Evolutionary conservation across 2,888 invertebrate genomes (phyloP).

Genomic region (Antheraea yamamai): DNA sequence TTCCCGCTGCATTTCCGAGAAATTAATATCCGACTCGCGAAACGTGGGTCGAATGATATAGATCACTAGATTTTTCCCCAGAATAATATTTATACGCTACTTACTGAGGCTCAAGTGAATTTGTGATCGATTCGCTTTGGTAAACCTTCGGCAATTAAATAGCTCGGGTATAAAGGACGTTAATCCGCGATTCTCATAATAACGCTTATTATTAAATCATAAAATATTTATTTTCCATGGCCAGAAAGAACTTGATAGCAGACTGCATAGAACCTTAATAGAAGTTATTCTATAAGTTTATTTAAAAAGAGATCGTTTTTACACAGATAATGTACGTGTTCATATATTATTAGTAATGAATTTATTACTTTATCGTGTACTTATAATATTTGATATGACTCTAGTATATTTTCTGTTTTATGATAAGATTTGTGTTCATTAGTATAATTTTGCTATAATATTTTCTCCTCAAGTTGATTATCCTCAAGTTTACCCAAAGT

Average conservation of each 20-base stretch:
- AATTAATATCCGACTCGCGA: constrained; percentile 47
- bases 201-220: no score
- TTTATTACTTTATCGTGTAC: not conserved
- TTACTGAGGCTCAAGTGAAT: not conserved
- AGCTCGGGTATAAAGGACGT: not conserved
- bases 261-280: no score
- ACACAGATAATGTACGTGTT: no score
- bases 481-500: no score
- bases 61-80: constrained; percentile 19
- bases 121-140: not conserved
- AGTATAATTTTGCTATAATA: not conserved
- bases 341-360: not conserved
- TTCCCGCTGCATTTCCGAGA: constrained; percentile 48
- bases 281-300: no score
- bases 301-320: not conserved
- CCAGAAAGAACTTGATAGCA: no score
- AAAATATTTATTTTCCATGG: no score
- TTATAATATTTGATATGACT: not conserved
- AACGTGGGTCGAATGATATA: constrained; percentile 43
- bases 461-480: not conserved
- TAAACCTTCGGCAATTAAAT: not conserved
- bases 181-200: no score
- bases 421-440: not conserved
- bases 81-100: constrained; percentile 2
- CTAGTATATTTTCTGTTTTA: not conserved